phyloP scores from a whole-genome alignment of 2,113 vertebrate genomes.

The Indicator maculatus region DNA sequence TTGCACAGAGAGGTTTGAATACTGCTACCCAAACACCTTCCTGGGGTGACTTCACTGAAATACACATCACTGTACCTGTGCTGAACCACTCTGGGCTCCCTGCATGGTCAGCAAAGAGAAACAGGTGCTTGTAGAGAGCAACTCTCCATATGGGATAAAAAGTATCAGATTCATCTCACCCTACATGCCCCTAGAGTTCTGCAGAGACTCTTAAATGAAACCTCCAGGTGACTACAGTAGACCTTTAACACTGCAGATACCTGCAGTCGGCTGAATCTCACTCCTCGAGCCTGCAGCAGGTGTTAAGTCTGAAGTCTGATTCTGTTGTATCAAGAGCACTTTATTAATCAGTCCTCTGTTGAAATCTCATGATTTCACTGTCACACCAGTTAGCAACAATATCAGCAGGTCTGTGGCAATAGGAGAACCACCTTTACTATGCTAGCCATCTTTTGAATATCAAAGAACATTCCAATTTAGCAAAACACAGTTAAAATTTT shows the following conservation, averaged over 20 bases:
- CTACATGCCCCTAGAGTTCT: background rate
- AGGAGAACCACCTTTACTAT: background rate
- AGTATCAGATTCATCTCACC: no score
- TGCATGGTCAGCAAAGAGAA: background rate
- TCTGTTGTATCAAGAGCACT: background rate
- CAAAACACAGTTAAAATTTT: background rate
- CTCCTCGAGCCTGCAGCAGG: rapidly evolving
- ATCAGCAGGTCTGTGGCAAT: background rate
- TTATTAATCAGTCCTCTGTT: background rate
- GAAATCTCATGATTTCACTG: background rate
- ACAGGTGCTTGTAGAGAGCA: background rate
- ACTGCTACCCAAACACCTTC: background rate
- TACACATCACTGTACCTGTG: background rate
- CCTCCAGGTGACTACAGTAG: background rate
- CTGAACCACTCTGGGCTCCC: background rate
- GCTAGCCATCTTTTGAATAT: background rate
- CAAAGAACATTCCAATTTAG: background rate
- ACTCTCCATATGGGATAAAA: rapidly evolving
- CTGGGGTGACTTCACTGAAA: background rate
- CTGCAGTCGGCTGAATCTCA: no score
- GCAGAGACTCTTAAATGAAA: rapidly evolving
- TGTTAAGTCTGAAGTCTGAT: background rate
- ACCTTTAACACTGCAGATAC: background rate
- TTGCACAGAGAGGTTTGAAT: background rate
- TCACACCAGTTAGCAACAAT: background rate